These are phyloP conservation scores for Meda fulgida DNA, from an alignment of 2,797 vertebrate species.

Conservation along the genomic window DNA sequence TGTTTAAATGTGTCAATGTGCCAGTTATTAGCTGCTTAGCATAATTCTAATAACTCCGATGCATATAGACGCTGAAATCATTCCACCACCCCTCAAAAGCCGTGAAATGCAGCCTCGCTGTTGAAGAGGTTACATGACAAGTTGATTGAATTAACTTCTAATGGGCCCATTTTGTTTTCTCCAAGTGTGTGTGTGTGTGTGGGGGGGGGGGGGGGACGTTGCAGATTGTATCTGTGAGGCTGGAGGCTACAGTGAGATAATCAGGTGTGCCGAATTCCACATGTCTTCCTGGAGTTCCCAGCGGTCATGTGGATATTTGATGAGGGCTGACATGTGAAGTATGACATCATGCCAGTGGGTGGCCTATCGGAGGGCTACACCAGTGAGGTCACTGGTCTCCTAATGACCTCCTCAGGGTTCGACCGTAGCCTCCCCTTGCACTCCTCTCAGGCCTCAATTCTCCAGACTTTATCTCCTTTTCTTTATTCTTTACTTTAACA, in stretches of 20 bases:
- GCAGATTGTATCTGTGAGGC: conserved; percentile 31
- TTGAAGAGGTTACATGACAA: conserved; percentile 49
- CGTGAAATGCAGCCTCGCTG: neutral
- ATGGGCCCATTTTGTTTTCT: conserved; percentile 35
- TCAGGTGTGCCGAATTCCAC: conserved; percentile 54
- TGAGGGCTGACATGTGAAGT: conserved; percentile 75
- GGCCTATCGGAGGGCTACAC: conserved; percentile 62
- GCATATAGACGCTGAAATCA: neutral
- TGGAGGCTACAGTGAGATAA: conserved; percentile 47
- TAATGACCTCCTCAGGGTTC: conserved; percentile 65
- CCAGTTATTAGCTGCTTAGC: conserved; percentile 26
- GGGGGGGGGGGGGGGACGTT: conserved; percentile 16
- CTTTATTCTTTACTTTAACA: conserved; percentile 27
- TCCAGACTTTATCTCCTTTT: conserved; percentile 10
- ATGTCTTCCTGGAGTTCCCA: conserved; percentile 65
- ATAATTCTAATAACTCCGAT: conserved; percentile 25
- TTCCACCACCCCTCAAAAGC: conserved; percentile 1
- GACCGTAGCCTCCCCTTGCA: neutral
- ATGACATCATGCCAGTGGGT: conserved; percentile 75
- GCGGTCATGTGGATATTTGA: conserved; percentile 63
- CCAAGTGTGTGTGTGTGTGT: too few relatives aligned
- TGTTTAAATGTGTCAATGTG: conserved; percentile 27
- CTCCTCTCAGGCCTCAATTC: neutral
- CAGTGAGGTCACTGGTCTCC: conserved; percentile 73
- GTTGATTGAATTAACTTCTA: conserved; percentile 51